A percentile compares a stretch with the other conserved stretches of the same genome.
These are phyloP conservation scores for Propithecus perrieri DNA, from an alignment of 2,797 vertebrate species.

Conservation along the genomic window DNA sequence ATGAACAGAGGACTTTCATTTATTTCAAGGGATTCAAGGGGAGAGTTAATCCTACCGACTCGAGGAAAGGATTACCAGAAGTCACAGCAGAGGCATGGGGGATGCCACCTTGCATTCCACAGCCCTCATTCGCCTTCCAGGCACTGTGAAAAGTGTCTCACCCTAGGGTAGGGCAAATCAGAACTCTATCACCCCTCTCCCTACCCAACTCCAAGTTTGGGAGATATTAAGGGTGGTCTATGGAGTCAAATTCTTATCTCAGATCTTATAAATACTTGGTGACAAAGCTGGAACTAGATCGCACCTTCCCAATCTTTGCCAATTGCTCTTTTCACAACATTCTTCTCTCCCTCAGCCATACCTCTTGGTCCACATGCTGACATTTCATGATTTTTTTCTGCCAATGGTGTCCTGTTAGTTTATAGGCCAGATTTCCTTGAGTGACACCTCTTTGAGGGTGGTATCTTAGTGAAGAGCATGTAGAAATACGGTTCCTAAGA, in stretches of 20 bases:
- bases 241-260: not conserved
- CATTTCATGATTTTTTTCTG: not conserved
- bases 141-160: not conserved
- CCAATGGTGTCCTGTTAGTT: not conserved
- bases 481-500: not conserved
- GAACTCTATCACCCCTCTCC: not conserved
- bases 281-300: not conserved
- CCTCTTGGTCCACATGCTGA: not conserved
- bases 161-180: not conserved
- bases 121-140: not conserved
- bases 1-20: not conserved
- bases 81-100: not conserved
- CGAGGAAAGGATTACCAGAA: not conserved
- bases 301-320: not conserved
- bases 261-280: not conserved
- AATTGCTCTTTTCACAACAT: not conserved
- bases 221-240: not conserved
- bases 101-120: not conserved
- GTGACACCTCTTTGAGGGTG: not conserved
- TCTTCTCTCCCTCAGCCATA: not conserved
- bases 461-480: not conserved
- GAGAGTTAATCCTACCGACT: not conserved
- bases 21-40: not conserved
- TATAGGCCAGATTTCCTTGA: not conserved
- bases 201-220: not conserved